Percentiles rank a stretch among this genome's conserved stretches.
Evolutionary conservation across 2,888 invertebrate species (phyloP).

Genomic region (Allolobophora icterica): DNA sequence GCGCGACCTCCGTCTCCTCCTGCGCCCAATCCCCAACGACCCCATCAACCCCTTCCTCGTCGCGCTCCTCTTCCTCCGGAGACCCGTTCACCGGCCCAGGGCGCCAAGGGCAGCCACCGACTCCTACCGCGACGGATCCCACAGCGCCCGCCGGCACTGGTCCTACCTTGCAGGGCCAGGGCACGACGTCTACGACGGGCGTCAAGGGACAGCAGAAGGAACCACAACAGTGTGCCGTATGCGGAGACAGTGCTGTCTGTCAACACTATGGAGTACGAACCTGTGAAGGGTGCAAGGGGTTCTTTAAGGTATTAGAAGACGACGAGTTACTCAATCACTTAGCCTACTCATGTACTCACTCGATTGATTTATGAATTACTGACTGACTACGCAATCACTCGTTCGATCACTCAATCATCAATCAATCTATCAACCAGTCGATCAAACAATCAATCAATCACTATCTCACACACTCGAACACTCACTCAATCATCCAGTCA

Average conservation of each 20-base stretch:
- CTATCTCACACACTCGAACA: no score
- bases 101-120: background rate
- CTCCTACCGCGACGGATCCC: background rate
- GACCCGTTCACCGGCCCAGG: constrained; percentile 45
- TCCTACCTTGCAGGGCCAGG: background rate
- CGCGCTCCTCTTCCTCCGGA: constrained; percentile 57
- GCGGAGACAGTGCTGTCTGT: constrained; percentile 96
- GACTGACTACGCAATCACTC: background rate
- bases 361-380: background rate
- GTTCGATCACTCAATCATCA: no score
- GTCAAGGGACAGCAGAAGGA: constrained; percentile 22
- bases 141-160: background rate
- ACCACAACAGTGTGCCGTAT: constrained; percentile 80
- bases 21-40: constrained; percentile 57
- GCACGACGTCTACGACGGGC: background rate
- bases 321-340: background rate
- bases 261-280: constrained; percentile 98
- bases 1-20: background rate
- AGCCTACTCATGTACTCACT: background rate
- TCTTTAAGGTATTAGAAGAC: constrained; percentile 67
- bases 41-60: constrained; percentile 52
- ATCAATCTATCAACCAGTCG: no score
- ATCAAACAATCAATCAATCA: no score
- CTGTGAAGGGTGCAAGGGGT: constrained; percentile 94
- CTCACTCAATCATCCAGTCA: no score